A percentile compares a stretch with the other conserved stretches of the same genome.
These are phyloP conservation scores for Eupithecia insigniata DNA, from an alignment of 2,888 invertebrate genomes.

Conservation along the genomic window DNA sequence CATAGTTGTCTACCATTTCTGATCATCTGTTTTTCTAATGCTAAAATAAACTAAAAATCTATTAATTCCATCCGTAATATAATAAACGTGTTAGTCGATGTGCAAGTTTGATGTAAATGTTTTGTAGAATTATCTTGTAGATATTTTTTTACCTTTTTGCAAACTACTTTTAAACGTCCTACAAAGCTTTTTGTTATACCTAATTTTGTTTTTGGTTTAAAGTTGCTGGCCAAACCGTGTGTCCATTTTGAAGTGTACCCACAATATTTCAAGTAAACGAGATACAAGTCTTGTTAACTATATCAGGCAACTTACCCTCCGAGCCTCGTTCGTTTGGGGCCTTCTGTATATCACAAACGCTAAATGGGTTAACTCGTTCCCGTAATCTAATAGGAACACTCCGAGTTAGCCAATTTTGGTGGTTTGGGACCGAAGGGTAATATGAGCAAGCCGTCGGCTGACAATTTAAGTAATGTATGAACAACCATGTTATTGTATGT, in stretches of 20 bases:
- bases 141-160: too few relatives aligned
- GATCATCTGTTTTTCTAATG: background rate
- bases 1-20: background rate
- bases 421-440: constrained; percentile 26
- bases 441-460: background rate
- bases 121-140: too few relatives aligned
- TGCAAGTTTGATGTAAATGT: too few relatives aligned
- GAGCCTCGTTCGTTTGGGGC: background rate
- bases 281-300: background rate
- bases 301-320: background rate
- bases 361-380: constrained; percentile 37
- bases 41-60: background rate
- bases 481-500: background rate
- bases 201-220: too few relatives aligned
- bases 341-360: constrained; percentile 27
- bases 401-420: constrained; percentile 35
- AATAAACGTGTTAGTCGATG: too few relatives aligned
- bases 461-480: background rate
- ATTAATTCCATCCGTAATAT: too few relatives aligned
- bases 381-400: constrained; percentile 39
- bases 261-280: background rate
- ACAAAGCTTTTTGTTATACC: too few relatives aligned
- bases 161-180: too few relatives aligned
- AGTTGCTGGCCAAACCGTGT: too few relatives aligned
- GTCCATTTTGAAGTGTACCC: too few relatives aligned